Base-by-base conservation (phyloP, 64 coral and sea anemone genomes). In the Astreopora myriophthalma region DNA sequence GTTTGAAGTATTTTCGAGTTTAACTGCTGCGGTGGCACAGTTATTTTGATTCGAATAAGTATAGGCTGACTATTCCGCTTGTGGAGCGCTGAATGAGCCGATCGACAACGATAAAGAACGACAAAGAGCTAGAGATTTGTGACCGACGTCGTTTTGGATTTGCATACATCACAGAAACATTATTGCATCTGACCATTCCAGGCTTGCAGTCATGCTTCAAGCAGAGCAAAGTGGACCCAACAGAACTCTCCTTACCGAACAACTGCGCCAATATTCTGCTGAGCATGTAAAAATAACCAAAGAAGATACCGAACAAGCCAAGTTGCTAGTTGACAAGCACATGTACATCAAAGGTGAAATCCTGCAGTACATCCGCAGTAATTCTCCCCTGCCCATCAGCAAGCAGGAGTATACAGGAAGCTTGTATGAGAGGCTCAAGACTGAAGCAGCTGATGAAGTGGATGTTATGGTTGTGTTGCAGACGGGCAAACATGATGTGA, bases 381-480 rank as follows among this genome's bases (percentile, higher is more conserved):
- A 88, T 12, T 91, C 94, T n/a, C 20, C 70, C 26, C 76, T 93
- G 1, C 26, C 70, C 16, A 89, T 96, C 12, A 82, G 82, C 5
- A 84, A 93, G 24, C 73, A 71, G 8, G 78, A 89, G 4, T 90
- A 79, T 27, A 93, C 91, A 17, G 91, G 95, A 6, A 93, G 95
- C 48, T 57, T 86, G 17, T 96, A 88, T 52, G 94, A 96, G 48
- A 69, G n/a, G 34, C 90, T 96, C 17, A 96, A 92, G 77, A 96
- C 94, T 19, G 95, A 93, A 48, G 71, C 78, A 78, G 91, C 79
- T 57, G 95, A 96, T 32, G 91, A 93, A 29, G 95, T 92, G 31
- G 95, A 96, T 35, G 86, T 96, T 14, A 96, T 96, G 91, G 65
- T 93, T 44, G 80, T 96, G 34, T 26, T n/a, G n/a, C n/a, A n/a